Percentiles rank a stretch among this genome's conserved stretches.
These are phyloP conservation scores for Dendrolimus punctatus DNA, from an alignment of 1,140 invertebrate genomes.

Conservation along the genomic window DNA sequence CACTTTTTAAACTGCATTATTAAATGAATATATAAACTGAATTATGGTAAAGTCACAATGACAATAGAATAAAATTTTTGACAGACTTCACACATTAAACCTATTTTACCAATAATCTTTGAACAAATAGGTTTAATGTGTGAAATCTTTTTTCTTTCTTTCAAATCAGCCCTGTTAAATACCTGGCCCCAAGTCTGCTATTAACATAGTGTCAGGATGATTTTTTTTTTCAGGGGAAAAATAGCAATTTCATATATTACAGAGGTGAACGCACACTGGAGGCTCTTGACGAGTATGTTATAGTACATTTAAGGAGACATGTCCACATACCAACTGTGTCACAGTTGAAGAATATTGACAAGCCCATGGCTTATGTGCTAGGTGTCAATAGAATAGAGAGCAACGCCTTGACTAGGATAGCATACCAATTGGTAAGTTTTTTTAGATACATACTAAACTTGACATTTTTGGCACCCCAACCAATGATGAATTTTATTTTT, in stretches of 20 bases:
- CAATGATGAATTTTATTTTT: too few relatives aligned
- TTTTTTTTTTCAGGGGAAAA: constrained; percentile 34
- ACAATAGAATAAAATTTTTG: too few relatives aligned
- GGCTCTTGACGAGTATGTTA: constrained; percentile 41
- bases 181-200: background rate
- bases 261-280: constrained; percentile 39
- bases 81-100: too few relatives aligned
- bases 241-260: constrained; percentile 42
- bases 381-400: constrained; percentile 33
- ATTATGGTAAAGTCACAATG: too few relatives aligned
- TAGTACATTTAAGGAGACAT: constrained; percentile 32
- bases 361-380: constrained; percentile 46
- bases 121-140: too few relatives aligned
- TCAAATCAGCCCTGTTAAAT: background rate
- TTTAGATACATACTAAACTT: background rate
- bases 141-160: too few relatives aligned
- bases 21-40: too few relatives aligned
- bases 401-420: constrained; percentile 37
- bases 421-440: constrained; percentile 45
- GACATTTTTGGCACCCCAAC: too few relatives aligned
- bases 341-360: constrained; percentile 24
- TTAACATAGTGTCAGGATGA: background rate
- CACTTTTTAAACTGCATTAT: too few relatives aligned
- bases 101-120: too few relatives aligned
- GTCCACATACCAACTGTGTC: constrained; percentile 31